A percentile compares a stretch with the other conserved stretches of the same genome.
Conservation (phyloP, 92 coral and sea anemone species). For the Desmophyllum pertusum region DNA sequence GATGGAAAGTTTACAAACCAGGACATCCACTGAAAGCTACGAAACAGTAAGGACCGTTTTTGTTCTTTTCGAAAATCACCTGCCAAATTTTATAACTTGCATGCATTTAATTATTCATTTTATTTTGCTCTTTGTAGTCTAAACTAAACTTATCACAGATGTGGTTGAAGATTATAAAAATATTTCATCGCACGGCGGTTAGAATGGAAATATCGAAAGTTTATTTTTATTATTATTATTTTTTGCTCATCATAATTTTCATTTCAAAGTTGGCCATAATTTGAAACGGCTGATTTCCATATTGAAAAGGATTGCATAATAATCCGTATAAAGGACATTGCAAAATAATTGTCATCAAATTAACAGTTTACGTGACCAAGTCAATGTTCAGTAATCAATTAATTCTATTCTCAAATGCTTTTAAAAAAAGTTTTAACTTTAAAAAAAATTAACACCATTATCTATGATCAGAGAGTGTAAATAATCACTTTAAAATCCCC, state of each 20-base stretch:
- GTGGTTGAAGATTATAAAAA: not conserved
- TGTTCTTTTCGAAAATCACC: not conserved
- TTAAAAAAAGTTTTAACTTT: too few relatives aligned
- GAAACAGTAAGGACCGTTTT: not conserved
- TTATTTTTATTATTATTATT: too few relatives aligned
- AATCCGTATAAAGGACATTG: not conserved
- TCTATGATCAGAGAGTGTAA: too few relatives aligned
- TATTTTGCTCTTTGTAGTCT: constrained; percentile 6
- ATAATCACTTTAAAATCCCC: too few relatives aligned
- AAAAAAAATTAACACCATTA: too few relatives aligned
- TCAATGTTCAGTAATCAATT: too few relatives aligned
- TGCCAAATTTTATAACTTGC: not conserved
- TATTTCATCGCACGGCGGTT: not conserved
- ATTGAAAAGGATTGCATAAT: too few relatives aligned
- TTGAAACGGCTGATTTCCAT: too few relatives aligned
- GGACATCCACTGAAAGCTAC: not conserved
- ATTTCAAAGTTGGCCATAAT: too few relatives aligned
- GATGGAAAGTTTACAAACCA: not conserved
- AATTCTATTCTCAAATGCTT: too few relatives aligned
- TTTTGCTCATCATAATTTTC: too few relatives aligned
- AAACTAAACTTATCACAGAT: constrained; percentile 1
- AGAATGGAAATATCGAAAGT: not conserved
- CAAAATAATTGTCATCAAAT: not conserved
- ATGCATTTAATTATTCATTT: not conserved
- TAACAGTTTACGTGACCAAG: too few relatives aligned